phyloP scores from a whole-genome alignment of 2,113 vertebrate genomes.

The Fulica atra region DNA sequence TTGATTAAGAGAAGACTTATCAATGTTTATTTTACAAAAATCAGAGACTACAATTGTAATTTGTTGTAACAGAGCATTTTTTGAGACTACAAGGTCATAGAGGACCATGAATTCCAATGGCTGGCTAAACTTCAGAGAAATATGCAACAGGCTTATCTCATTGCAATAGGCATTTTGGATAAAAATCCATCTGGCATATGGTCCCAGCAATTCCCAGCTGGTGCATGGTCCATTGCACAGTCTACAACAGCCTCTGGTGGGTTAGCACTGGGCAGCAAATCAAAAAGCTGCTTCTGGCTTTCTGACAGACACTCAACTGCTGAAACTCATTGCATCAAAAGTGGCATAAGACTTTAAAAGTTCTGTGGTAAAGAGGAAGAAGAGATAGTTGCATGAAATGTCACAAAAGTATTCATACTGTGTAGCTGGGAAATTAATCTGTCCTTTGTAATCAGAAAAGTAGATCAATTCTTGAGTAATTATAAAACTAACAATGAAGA shows the following conservation, averaged over 20 bases:
- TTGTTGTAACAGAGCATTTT: background rate
- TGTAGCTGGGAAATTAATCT: background rate
- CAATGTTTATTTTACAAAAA: background rate
- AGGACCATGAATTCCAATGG: background rate
- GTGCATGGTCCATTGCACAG: slow-evolving; percentile 8
- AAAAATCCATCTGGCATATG: slow-evolving; percentile 18
- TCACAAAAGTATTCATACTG: background rate
- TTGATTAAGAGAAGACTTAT: background rate
- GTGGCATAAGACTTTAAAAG: background rate
- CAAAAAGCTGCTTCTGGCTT: slow-evolving; percentile 28
- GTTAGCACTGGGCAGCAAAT: slow-evolving; percentile 7
- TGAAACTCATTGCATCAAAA: background rate
- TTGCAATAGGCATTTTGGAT: background rate
- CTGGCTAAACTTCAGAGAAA: background rate
- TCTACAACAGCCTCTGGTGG: slow-evolving; percentile 20
- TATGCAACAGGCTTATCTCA: slow-evolving; percentile 10
- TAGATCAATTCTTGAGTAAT: background rate
- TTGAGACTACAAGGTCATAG: background rate
- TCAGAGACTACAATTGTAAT: background rate
- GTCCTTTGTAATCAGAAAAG: background rate
- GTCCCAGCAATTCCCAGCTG: slow-evolving; percentile 24
- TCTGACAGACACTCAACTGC: background rate
- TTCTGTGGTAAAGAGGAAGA: background rate
- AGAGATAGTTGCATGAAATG: background rate
- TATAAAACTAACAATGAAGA: background rate